Evolutionary conservation across 2,797 vertebrate species (phyloP).

Genomic region (Glyptemys insculpta): DNA sequence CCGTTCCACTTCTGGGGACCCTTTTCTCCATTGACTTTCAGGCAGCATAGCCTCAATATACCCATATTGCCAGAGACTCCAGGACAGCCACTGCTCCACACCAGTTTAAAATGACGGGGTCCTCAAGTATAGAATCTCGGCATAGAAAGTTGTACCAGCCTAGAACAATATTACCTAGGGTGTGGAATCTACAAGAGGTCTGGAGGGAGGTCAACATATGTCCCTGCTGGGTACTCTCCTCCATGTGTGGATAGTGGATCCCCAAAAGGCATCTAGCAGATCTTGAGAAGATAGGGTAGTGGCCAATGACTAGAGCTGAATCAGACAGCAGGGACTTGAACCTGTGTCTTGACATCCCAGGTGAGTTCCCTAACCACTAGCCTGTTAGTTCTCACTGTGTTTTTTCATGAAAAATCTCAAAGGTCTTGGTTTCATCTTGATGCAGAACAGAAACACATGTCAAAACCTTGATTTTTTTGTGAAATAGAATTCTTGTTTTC

Average conservation of each 20-base stretch:
- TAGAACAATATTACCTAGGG: background rate
- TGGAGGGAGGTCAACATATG: background rate
- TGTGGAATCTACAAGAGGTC: background rate
- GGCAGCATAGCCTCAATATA: background rate
- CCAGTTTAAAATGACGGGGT: background rate
- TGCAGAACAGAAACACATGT: too few species aligned
- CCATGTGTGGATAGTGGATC: background rate
- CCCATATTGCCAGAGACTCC: background rate
- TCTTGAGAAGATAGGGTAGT: background rate
- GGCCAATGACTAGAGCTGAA: too few species aligned
- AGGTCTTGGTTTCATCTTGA: too few species aligned
- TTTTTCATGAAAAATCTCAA: too few species aligned
- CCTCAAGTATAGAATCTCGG: background rate
- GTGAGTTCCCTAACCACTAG: too few species aligned
- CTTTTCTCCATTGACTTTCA: background rate
- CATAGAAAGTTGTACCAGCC: background rate
- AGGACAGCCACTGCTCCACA: background rate
- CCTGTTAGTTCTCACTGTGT: too few species aligned
- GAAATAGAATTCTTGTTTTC: too few species aligned
- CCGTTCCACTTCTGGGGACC: background rate
- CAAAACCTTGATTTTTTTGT: too few species aligned
- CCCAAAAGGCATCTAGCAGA: background rate
- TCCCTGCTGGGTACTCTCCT: background rate
- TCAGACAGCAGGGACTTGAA: too few species aligned
- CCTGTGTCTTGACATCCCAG: too few species aligned